Evolutionary conservation across 1,140 invertebrate species (phyloP), one percentile per base, ranked within the genome.

Genomic region (Aphidius ervi): DNA sequence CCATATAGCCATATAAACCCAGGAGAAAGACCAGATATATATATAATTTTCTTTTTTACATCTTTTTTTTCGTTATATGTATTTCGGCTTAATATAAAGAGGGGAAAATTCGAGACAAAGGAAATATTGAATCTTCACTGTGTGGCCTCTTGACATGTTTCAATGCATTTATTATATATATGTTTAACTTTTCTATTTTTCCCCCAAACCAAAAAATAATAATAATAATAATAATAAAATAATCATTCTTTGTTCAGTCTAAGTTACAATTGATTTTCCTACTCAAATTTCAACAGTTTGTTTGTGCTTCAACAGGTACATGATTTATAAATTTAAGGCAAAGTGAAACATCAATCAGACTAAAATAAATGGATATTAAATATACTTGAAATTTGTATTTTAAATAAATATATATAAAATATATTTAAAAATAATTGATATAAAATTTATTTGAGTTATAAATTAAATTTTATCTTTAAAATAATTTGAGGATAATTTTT

Each of bases 91-190:
- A 31, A 31, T 31, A 31, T 31, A 31, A n/a, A 57, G 5, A 10
- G 52, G 52, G 39, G 37, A 43, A 45, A 53, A 52, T 55, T 52
- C 52, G 55, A 60, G 59, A 60, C 52, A 60, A 37, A 47, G 45
- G 23, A 31, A 37, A 31, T 46, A 59, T 45, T 42, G 59, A 55
- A 60, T 59, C 58, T 59, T 49, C 43, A 42, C 3, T 43, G 10
- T 45, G 59, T 60, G 52, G 45, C 52, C 59, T 60, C 59, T 60
- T 52, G 59, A 60, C 52, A 60, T 52, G 59, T 60, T 45, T 40
- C 52, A 54, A 54, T 40, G 23, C 23, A 40, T 54, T 60, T 60
- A 16, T 52, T n/a, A n/a, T n/a, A n/a, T n/a, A n/a, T n/a, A 31
- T 42, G 41, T 53, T 55, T 54, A 60, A 55, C 37, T 41, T 59